Base-by-base conservation (phyloP, 2,888 invertebrate genomes). In the Trichogramma evanescens region DNA sequence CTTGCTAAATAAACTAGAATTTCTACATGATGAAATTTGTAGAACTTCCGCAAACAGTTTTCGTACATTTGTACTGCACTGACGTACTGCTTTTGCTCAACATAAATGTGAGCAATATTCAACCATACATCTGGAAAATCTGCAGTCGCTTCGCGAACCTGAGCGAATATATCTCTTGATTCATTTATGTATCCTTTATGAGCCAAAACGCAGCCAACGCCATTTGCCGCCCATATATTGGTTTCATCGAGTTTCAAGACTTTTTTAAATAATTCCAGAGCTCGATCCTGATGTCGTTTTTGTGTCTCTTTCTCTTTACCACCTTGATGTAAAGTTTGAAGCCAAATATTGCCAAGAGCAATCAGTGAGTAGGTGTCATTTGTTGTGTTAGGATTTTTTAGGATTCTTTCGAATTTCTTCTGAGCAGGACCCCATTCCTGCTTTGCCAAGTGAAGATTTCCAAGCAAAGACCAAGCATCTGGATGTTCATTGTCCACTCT, bases 1-100 rank as follows among this genome's bases (percentile, higher is more conserved):
- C 98, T 82, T 0, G 94, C 95, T 63, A 97, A 82, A 82, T 98
- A 98, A 74, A 95, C 91, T 73, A 98, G 84, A 68, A 98, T 92
- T 74, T 97, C 96, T 10, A 93, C 91, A 80, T 95, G 93, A 81
- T 95, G 91, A 77, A 93, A 88, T 80, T 90, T 91, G 78, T 88
- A 94, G 81, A 99, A 99, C 79, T 98, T 98, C 73, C 94, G 89
- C 78, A 98, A 84, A 78, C 97, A 97, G 80, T 98, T 98, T 81
- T 98, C 96, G 80, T 99, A 99, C 92, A 99, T 99, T 80, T 98
- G 97, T 71, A 99, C 93, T 45, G 99, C 98, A 72, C 95, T 93
- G 63, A 98, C 95, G 75, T 89, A 95, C 76, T 97, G 97, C 72
- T 91, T 93, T 80, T 98, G 96, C 72, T 99, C 98, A 2, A 98